Conservation (phyloP, 1,140 invertebrate genomes). For the Caenorhabditis briggsae region DNA sequence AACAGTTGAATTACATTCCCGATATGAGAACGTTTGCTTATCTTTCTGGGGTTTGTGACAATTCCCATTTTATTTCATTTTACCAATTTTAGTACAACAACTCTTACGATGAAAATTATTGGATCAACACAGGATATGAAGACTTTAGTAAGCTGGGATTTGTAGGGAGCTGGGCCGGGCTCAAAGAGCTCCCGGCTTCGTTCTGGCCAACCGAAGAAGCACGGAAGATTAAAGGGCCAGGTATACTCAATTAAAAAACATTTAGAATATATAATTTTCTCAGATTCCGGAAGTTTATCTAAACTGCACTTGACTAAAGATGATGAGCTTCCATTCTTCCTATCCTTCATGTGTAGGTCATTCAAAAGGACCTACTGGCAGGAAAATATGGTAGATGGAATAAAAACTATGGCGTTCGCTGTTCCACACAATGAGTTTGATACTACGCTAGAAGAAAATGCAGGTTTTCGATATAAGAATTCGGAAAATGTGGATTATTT, state of each 20-base stretch:
- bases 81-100: constrained; percentile 2
- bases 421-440: constrained; percentile 57
- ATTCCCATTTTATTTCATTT: no score
- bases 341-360: constrained; percentile 17
- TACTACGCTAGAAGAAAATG: constrained; percentile 51
- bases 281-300: constrained; percentile 48
- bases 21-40: constrained; percentile 27
- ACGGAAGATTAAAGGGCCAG: neutral
- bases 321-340: constrained; percentile 30
- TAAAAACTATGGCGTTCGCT: constrained; percentile 25
- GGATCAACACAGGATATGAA: constrained; percentile 13
- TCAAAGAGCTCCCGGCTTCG: neutral
- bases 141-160: constrained; percentile 18
- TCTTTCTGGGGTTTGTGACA: neutral
- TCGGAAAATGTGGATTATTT: constrained; percentile 55
- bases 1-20: constrained; percentile 8
- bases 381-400: neutral
- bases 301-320: constrained; percentile 19
- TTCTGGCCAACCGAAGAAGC: constrained; percentile 21
- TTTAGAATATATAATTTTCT: no score
- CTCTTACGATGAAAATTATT: constrained; percentile 24
- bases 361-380: constrained; percentile 18
- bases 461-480: constrained; percentile 56
- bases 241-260: neutral
- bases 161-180: constrained; percentile 24